Conservation (phyloP, 2,113 vertebrate genomes). For the Zapus hudsonius region DNA sequence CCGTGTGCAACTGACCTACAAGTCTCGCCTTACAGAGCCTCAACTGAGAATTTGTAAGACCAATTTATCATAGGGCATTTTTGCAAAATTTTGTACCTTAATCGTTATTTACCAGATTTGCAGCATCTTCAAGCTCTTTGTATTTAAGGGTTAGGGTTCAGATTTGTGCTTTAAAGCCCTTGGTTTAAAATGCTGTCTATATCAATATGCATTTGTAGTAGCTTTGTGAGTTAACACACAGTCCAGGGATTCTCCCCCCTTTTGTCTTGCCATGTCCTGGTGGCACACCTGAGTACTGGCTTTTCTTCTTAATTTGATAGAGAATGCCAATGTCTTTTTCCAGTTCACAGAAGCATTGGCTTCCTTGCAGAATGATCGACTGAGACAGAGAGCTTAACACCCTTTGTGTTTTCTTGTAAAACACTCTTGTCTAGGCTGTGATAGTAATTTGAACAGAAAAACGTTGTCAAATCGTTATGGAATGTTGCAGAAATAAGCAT, state of each 20-base stretch:
- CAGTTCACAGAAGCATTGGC: not conserved
- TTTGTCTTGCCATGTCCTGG: not conserved
- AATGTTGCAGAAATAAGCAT: not conserved
- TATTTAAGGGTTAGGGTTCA: constrained; percentile 18
- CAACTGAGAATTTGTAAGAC: not conserved
- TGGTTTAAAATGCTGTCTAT: constrained; percentile 30
- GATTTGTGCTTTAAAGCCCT: not conserved
- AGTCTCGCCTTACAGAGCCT: not conserved
- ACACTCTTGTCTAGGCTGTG: not conserved
- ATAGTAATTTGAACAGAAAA: not conserved
- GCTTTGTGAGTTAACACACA: not conserved
- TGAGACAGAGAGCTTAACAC: not conserved
- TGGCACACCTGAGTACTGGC: fast-evolving
- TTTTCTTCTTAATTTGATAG: not conserved
- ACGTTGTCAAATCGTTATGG: not conserved
- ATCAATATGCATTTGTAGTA: not conserved
- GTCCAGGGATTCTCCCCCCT: not conserved
- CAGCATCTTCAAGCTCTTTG: constrained; percentile 30
- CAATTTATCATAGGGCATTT: constrained; percentile 35
- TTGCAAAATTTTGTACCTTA: constrained; percentile 56
- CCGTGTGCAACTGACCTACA: not conserved
- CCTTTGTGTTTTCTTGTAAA: not conserved
- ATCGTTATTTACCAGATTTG: not conserved
- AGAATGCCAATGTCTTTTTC: not conserved
- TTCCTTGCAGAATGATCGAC: not conserved